phyloP scores from a whole-genome alignment of 2,797 vertebrate species.

The Gephyroberyx darwinii region DNA sequence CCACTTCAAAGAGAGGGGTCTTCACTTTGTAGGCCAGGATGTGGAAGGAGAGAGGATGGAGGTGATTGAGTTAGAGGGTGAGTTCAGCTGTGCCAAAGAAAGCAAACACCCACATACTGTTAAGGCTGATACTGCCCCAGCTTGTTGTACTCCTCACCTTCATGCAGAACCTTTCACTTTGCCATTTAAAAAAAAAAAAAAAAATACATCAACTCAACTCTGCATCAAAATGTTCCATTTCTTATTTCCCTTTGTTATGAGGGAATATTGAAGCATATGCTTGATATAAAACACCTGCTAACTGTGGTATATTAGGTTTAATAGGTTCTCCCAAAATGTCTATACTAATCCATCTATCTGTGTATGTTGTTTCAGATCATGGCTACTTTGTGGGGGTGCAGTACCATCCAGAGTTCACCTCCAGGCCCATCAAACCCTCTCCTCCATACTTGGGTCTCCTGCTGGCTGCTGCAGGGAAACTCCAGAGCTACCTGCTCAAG shows the following conservation, averaged over 20 bases:
- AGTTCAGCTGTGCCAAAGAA: slow-evolving; percentile 33
- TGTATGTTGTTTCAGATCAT: slow-evolving; percentile 83
- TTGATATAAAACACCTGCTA: neutral
- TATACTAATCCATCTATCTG: neutral
- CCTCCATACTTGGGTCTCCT: slow-evolving; percentile 95
- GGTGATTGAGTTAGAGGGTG: slow-evolving; percentile 92
- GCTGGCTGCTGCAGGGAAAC: slow-evolving; percentile 90
- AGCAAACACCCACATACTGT: neutral
- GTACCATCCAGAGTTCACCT: slow-evolving; percentile 97
- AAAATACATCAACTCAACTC: neutral
- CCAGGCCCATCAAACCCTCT: slow-evolving; percentile 95
- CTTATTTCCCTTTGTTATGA: neutral
- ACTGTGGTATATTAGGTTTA: neutral
- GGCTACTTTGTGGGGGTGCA: slow-evolving; percentile 95
- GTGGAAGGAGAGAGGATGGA: slow-evolving; percentile 94
- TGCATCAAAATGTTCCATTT: neutral
- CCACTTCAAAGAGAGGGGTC: slow-evolving; percentile 87
- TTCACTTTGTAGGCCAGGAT: slow-evolving; percentile 94
- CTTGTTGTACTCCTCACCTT: too few relatives aligned
- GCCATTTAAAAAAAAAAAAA: too few relatives aligned
- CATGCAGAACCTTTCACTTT: too few relatives aligned
- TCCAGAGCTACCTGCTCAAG: slow-evolving; percentile 88
- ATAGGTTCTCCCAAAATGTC: neutral
- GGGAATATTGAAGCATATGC: neutral
- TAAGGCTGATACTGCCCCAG: too few relatives aligned